phyloP scores from a whole-genome alignment of 2,888 invertebrate genomes.

The Eucriotettix oculatus region DNA sequence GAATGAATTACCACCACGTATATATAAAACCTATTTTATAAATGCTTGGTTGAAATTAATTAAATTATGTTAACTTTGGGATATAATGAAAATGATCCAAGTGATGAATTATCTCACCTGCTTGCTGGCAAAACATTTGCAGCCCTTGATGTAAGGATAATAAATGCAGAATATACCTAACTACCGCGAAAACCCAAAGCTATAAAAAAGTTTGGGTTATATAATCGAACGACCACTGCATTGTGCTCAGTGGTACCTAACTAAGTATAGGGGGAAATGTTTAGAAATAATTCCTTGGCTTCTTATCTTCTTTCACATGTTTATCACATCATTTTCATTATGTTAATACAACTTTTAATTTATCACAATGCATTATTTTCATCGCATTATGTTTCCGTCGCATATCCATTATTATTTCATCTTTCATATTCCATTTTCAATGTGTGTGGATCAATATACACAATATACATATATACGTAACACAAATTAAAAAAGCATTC shows the following conservation, averaged over 20 bases:
- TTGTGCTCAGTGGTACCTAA: slow-evolving; percentile 19
- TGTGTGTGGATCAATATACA: slow-evolving; percentile 1
- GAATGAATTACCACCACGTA: too few species aligned
- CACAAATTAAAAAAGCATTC: slow-evolving; percentile 4
- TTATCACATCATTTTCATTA: slow-evolving; percentile 1
- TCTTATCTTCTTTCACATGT: slow-evolving; percentile 4
- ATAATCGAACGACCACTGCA: slow-evolving; percentile 14
- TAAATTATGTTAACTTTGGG: background rate
- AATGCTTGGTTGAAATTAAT: too few species aligned
- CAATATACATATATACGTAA: slow-evolving; percentile 1
- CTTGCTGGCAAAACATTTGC: slow-evolving; percentile 5
- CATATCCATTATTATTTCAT: slow-evolving; percentile 1
- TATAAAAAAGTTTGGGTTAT: background rate
- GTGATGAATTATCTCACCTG: slow-evolving; percentile 4
- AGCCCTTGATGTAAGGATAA: slow-evolving; percentile 1
- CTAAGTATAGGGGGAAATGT: background rate
- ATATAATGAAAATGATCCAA: slow-evolving; percentile 3
- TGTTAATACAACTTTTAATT: background rate
- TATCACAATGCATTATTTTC: background rate
- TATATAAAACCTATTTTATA: too few species aligned
- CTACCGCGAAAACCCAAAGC: slow-evolving; percentile 4
- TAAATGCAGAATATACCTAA: background rate
- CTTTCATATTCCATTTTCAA: slow-evolving; percentile 1
- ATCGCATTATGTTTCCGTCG: background rate
- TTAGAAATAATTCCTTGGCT: background rate